Evolutionary conservation across 2,113 vertebrate species (phyloP).

Genomic region (Odontesthes bonariensis): DNA sequence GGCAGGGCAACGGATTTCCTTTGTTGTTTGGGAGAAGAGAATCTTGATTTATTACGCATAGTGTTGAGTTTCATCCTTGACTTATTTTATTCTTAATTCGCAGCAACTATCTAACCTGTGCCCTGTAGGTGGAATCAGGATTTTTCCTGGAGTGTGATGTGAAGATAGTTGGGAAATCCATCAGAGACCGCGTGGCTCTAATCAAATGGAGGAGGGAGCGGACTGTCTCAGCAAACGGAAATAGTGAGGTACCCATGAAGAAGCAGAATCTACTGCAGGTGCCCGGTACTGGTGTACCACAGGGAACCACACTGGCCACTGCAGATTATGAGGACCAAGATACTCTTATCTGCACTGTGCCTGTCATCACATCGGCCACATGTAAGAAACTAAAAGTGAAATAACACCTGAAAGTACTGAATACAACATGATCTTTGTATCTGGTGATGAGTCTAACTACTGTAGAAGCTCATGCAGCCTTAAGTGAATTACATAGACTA

Average conservation of each 20-base stretch:
- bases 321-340: slow-evolving; percentile 87
- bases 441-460: neutral
- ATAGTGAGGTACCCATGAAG: slow-evolving; percentile 77
- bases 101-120: slow-evolving; percentile 5
- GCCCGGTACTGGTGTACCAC: slow-evolving; percentile 82
- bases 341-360: slow-evolving; percentile 82
- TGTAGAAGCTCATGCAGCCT: neutral
- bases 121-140: slow-evolving; percentile 92
- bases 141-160: slow-evolving; percentile 96
- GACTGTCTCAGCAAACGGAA: slow-evolving; percentile 78
- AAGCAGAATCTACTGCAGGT: slow-evolving; percentile 83
- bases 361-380: slow-evolving; percentile 83
- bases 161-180: slow-evolving; percentile 96
- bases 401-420: neutral
- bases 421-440: neutral
- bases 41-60: neutral
- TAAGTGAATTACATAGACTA: neutral
- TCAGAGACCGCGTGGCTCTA: slow-evolving; percentile 93
- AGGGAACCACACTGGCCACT: slow-evolving; percentile 66
- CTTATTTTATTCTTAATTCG: neutral
- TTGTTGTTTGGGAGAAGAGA: neutral
- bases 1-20: neutral
- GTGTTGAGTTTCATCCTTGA: slow-evolving; percentile 4
- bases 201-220: slow-evolving; percentile 94
- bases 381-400: slow-evolving; percentile 83